Base-by-base conservation (phyloP, 64 coral and sea anemone species). In the Stichodactyla mertensii region DNA sequence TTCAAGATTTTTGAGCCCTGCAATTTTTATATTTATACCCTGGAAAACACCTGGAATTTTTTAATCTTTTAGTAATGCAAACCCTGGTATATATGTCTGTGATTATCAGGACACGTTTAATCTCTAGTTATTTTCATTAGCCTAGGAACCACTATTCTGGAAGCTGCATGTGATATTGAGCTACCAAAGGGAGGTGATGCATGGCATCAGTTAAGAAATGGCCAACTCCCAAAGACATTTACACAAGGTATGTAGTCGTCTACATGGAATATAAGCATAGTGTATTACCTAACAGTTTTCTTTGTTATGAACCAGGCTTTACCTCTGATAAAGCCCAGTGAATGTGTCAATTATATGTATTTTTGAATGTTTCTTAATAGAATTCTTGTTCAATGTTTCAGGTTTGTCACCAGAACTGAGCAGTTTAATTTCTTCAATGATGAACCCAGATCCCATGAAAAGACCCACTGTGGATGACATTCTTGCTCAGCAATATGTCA, bases 381-480 rank as follows among this genome's bases (percentile, higher is more conserved):
- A 78, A 77, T 54, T 55, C 19, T n/a, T 86, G 28, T 6, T 86
- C 16, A 62, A 14, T 5, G 0, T 89, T 83, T 7, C 57, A 98
- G 95, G 95, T 85, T 86, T 93, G 61, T 98, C 95, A 54, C 86
- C 55, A 45, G 95, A 93, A 57, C 92, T 98, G 55, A 91, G 86
- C 61, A 86, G 85, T 24, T 89, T 98, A 52, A 98, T 98, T 57
- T 55, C 86, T 54, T 80, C 61, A 82, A 98, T 91, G 95, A 98
- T 98, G 95, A 28, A 94, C 45, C 92, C 92, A 27, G 36, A 87
- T 16, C 92, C 95, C 62, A 89, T 84, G 62, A 88, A 84, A 64
- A 93, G 95, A 86, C 95, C 95, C 67, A 98, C 87, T 53, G 87
- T 98, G 13, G 95, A 98, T 86, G 92, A 98, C 2, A 94, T 98